Base-by-base conservation (phyloP, 2,888 invertebrate species). In the Andrena hattorfiana region DNA sequence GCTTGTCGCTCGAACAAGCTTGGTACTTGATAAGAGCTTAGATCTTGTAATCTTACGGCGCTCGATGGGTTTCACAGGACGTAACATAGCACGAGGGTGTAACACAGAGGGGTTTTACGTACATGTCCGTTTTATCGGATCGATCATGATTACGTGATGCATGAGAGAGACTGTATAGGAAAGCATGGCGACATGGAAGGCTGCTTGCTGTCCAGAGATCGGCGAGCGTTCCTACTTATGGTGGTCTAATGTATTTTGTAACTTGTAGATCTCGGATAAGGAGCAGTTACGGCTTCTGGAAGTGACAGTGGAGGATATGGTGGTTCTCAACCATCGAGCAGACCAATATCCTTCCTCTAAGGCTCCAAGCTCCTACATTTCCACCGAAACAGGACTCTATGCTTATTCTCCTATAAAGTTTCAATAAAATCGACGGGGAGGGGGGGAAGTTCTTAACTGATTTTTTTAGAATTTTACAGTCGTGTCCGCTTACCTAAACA, bases 201-300 rank as follows among this genome's bases (percentile, higher is more conserved):
- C 20, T 35, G 32, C 48, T 8, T 23, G 35, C 32, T 28, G 77
- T 59, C 35, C 63, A 30, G n/a, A 67, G 68, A 81, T 77, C 77
- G 69, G 49, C 54, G 7, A 74, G 70, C 80, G 66, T 68, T 76
- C 73, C 83, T 79, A 66, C 76, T 83, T 79, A 81, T 66, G 74
- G 81, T 32, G 74, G 82, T 72, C 82, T 72, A 85, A 77, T 76
- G 84, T 85, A 73, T 81, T 77, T 85, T 76, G 83, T 84, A 72
- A 84, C 75, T 81, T 84, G 69, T 85, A 85, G 84, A 85, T 85
- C 77, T 59, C 56, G 56, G 81, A 83, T 84, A 81, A 81, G 81
- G 59, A 78, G 64, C 77, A 76, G 83, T 70, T 73, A 67, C 76
- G 8, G 79, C 84, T 82, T 62, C 79, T 79, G 72, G 30, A 79